Evolutionary conservation across 1,140 invertebrate species (phyloP).

Genomic region (Hycleus cichorii): DNA sequence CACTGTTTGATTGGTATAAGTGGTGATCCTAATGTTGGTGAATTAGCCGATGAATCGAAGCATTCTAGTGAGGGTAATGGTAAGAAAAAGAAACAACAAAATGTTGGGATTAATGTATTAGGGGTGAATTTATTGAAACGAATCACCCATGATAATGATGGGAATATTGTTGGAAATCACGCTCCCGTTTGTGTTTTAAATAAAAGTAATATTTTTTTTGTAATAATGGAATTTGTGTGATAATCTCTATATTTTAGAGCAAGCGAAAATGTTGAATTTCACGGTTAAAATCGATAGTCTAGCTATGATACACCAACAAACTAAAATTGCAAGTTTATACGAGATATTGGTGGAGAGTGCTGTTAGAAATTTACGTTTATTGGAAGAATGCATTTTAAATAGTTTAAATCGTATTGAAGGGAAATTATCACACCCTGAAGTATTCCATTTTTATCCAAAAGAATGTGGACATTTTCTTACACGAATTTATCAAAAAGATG

Average conservation of each 20-base stretch:
- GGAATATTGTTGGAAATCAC: conserved; percentile 27
- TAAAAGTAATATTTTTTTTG: conserved; percentile 31
- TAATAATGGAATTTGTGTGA: conserved; percentile 16
- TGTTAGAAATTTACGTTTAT: conserved; percentile 57
- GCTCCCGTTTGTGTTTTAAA: conserved; percentile 36
- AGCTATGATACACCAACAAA: conserved; percentile 58
- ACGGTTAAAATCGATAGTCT: conserved; percentile 61
- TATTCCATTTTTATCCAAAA: conserved; percentile 56
- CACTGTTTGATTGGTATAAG: conserved; percentile 46
- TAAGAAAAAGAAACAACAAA: conserved; percentile 42
- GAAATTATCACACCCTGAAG: conserved; percentile 43
- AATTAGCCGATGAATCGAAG: conserved; percentile 45
- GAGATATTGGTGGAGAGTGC: conserved; percentile 65
- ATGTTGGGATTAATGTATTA: conserved; percentile 41
- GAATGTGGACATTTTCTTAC: conserved; percentile 69
- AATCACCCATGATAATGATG: conserved; percentile 23
- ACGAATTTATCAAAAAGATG: conserved; percentile 56
- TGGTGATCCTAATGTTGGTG: conserved; percentile 47
- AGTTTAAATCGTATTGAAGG: conserved; percentile 17
- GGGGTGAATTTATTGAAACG: conserved; percentile 43
- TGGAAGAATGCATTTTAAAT: conserved; percentile 44
- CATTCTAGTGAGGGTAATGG: conserved; percentile 35
- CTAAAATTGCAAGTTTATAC: conserved; percentile 56
- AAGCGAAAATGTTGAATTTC: conserved; percentile 45
- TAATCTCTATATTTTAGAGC: conserved; percentile 38